phyloP scores from a whole-genome alignment of 2,797 vertebrate species.

The Sebastes goodei region DNA sequence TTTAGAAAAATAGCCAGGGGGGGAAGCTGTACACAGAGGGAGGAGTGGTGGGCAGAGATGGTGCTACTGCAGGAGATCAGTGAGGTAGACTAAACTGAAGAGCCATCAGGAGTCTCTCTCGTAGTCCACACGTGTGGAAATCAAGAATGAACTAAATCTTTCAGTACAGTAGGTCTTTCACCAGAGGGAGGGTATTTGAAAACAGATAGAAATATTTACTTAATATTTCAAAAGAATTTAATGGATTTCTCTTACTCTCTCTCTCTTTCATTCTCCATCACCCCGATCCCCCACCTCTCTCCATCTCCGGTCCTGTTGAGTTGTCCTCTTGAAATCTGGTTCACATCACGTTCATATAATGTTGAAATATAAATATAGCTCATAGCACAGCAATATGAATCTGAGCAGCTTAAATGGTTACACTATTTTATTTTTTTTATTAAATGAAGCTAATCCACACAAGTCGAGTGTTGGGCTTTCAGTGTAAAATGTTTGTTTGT shows the following conservation, averaged over 20 bases:
- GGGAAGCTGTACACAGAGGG: conserved; percentile 6
- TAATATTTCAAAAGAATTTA: conserved; percentile 82
- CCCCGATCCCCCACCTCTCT: not conserved
- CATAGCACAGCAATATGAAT: not conserved
- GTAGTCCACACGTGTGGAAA: conserved; percentile 33
- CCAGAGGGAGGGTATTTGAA: conserved; percentile 53
- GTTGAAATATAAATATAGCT: not conserved
- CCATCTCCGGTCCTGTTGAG: not conserved
- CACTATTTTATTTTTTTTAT: not conserved
- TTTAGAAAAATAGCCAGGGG: conserved; percentile 43
- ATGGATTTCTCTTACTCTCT: conserved; percentile 72
- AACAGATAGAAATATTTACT: conserved; percentile 69
- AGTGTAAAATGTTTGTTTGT: not conserved
- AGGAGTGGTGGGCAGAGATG: conserved; percentile 16
- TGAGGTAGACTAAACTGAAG: conserved; percentile 18
- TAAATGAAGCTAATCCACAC: not conserved
- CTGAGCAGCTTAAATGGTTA: not conserved
- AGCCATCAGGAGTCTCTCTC: conserved; percentile 29
- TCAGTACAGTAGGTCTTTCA: conserved; percentile 57
- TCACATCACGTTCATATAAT: not conserved
- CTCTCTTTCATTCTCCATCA: conserved; percentile 7
- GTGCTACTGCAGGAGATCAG: conserved; percentile 6
- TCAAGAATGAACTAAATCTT: conserved; percentile 67
- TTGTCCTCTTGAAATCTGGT: conserved; percentile 1
- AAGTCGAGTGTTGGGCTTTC: not conserved